A percentile compares a stretch with the other conserved stretches of the same genome.
These are phyloP conservation scores for Nymphalis io DNA, from an alignment of 1,140 invertebrate species.

Conservation along the genomic window DNA sequence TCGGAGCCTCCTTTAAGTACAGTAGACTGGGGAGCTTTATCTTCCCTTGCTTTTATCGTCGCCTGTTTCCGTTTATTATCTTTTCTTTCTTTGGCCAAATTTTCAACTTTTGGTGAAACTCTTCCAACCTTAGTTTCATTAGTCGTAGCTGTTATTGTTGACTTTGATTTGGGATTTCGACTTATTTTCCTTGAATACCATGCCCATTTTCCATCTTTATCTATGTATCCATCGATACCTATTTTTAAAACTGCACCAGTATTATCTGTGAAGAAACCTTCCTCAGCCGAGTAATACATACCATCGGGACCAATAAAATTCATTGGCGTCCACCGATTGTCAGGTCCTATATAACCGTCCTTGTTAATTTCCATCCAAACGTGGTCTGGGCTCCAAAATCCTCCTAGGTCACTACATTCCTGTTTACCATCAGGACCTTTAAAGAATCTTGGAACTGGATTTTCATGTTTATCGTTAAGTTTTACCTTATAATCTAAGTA, in stretches of 20 bases:
- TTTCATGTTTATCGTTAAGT: conserved; percentile 64
- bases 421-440: conserved; percentile 74
- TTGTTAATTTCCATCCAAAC: conserved; percentile 72
- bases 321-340: conserved; percentile 72
- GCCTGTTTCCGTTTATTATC: conserved; percentile 26
- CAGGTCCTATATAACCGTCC: conserved; percentile 71
- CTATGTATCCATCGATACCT: conserved; percentile 70
- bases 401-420: conserved; percentile 73
- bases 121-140: conserved; percentile 21
- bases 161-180: conserved; percentile 52
- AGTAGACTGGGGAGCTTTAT: conserved; percentile 32
- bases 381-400: conserved; percentile 64
- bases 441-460: conserved; percentile 65
- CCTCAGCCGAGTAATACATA: conserved; percentile 67
- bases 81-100: conserved; percentile 7
- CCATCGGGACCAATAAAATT: conserved; percentile 73
- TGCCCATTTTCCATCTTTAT: conserved; percentile 70
- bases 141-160: conserved; percentile 38
- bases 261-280: conserved; percentile 64
- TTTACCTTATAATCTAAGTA: conserved; percentile 76
- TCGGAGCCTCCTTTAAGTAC: conserved; percentile 27
- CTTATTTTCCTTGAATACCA: conserved; percentile 57
- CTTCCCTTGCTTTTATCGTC: conserved; percentile 32
- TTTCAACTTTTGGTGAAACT: conserved; percentile 25
- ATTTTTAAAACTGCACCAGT: conserved; percentile 55